Conservation (phyloP, 2,797 vertebrate genomes). For the Adelosebastes latens region DNA sequence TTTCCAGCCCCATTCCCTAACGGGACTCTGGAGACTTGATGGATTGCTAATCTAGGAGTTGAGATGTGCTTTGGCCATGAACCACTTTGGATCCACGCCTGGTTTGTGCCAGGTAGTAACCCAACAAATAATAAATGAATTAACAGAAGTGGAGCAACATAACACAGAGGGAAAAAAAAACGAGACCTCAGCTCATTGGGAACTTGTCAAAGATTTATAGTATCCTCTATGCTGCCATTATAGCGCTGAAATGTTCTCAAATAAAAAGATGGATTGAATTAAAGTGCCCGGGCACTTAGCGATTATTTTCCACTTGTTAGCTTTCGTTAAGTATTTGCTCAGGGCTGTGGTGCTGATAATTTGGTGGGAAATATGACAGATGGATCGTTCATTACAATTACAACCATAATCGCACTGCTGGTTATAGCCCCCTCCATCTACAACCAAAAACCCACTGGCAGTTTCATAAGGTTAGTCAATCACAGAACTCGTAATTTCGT, state of each 20-base stretch:
- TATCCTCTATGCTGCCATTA: conserved; percentile 51
- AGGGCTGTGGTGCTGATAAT: conserved; percentile 75
- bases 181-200: conserved; percentile 51
- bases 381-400: conserved; percentile 80
- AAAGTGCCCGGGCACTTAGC: conserved; percentile 71
- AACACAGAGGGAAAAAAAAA: conserved; percentile 16
- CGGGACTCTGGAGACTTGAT: conserved; percentile 67
- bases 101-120: conserved; percentile 53
- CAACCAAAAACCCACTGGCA: conserved; percentile 54
- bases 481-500: conserved; percentile 58
- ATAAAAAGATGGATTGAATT: conserved; percentile 78
- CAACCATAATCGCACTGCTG: conserved; percentile 66
- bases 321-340: conserved; percentile 77
- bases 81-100: conserved; percentile 61
- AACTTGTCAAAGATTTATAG: conserved; percentile 72
- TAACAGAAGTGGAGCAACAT: conserved; percentile 57
- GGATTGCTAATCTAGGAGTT: conserved; percentile 73
- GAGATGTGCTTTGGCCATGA: conserved; percentile 68
- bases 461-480: conserved; percentile 66
- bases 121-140: conserved; percentile 72
- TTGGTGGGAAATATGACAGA: conserved; percentile 80
- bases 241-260: conserved; percentile 53
- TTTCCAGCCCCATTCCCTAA: conserved; percentile 66
- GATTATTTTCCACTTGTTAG: conserved; percentile 83
- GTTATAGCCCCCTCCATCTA: conserved; percentile 59